Evolutionary conservation across 2,797 vertebrate species (phyloP), one percentile per base, ranked within the genome.

Genomic region (Amazona ochrocephala): DNA sequence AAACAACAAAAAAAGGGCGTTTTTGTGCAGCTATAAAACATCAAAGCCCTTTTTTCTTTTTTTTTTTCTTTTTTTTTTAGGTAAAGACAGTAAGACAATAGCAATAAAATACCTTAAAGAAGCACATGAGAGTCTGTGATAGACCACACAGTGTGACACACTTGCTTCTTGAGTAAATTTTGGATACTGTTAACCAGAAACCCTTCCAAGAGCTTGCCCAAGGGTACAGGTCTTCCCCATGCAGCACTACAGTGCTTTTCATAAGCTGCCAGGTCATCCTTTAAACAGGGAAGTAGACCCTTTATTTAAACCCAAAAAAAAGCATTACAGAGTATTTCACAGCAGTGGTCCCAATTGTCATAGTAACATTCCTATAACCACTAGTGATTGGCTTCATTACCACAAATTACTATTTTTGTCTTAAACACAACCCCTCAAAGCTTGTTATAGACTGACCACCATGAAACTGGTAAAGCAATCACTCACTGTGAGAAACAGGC

Each of bases 21-120:
- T 93, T 91, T 51, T 24, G 53, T 50, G 51, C n/a, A 91, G 58
- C 47, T 71, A 51, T 79, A 73, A 91, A 90, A 82, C 41, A 94
- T 22, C 14, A 72, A 86, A 93, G 41, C 17, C 3, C 0, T 26
- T 53, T 34, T 62, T 61, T 37, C 34, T 3, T 24, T 32, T 32
- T 54, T 91, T 73, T 78, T 45, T 56, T n/a, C 24, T 37, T 32
- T 54, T 23, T 84, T 93, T 79, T 83, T 51, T 48, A 61, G 32
- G 54, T 11, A 74, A 89, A 94, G 51, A 2, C 47, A 71, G 26
- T 32, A 70, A 80, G 48, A 58, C 13, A 80, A 73, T n/a, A 89
- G 53, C 45, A 87, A 34, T 50, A 78, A 83, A 93, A 91, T 34
- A 67, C 45, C 60, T 71, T 67, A 41, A 75, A 90, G 45, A 83